Evolutionary conservation across 2,113 vertebrate species (phyloP).

Genomic region (Picathartes gymnocephalus): DNA sequence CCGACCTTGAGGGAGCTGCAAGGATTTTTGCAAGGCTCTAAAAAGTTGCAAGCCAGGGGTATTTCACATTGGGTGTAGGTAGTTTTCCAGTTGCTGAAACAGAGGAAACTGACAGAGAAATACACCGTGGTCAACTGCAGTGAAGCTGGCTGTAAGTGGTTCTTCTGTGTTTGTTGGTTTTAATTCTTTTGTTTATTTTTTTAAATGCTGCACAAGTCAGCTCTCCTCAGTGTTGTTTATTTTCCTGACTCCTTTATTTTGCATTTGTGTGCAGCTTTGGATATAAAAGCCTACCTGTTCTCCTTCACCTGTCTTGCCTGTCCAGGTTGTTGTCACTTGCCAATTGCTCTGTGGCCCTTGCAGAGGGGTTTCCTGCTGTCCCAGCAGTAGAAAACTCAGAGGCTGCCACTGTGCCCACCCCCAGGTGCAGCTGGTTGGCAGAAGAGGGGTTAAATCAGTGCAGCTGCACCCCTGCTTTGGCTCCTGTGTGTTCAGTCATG

Average conservation of each 20-base stretch:
- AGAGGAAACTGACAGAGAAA: neutral
- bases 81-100: neutral
- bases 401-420: neutral
- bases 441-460: neutral
- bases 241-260: neutral
- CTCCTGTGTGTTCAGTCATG: neutral
- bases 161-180: neutral
- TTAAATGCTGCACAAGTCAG: neutral
- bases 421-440: neutral
- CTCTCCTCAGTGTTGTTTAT: neutral
- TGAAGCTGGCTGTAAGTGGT: neutral
- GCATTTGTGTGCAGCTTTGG: neutral
- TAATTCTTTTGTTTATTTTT: neutral
- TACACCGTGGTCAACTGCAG: neutral
- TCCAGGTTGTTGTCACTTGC: neutral
- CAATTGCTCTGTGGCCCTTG: neutral
- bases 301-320: neutral
- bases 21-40: neutral
- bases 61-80: accelerated
- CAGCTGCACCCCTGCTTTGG: neutral
- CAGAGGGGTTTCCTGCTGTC: neutral
- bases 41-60: neutral
- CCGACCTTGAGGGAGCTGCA: neutral
- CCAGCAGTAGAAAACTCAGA: neutral
- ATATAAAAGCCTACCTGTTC: neutral